Base-by-base conservation (phyloP, 1,140 invertebrate genomes). In the Portunus trituberculatus region DNA sequence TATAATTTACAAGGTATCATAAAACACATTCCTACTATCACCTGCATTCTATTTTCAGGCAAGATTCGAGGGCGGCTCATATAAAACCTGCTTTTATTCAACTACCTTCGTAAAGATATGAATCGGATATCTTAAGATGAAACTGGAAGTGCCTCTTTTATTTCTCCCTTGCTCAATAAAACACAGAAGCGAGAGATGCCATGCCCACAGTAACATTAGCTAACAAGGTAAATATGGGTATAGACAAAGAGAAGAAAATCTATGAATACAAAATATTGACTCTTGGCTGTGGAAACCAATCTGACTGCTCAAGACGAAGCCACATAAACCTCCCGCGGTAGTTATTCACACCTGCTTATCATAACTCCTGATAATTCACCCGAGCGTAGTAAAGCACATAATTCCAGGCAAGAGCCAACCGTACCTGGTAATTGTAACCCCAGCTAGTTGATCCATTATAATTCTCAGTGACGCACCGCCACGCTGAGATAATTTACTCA, bases 381-480 rank as follows among this genome's bases (percentile, higher is more conserved):
- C 25, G 12, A 76, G 29, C 89, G 52, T 39, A 52, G 45, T 52
- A 91, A 91, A 91, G 28, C 28, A 91, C 89, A 39, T 91, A 91
- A 91, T 14, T 52, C 89, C 45, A 45, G 52, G 86, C 31, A 31
- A 88, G 28, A 91, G 89, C 52, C 45, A 46, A 91, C 89, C 32
- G 45, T 39, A 29, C 52, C 28, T 48, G 28, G 45, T 91, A 91
- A 91, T 91, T 91, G 46, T 52, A 46, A 52, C 45, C 25, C 45
- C 45, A 46, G 20, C 89, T 48, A 48, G 89, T 91, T 52, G 52
- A 52, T 46, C 89, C 89, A 48, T 45, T 46, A 91, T 91, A 48
- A 91, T 91, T 91, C 89, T 91, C 89, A 52, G 52, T 52, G 89
- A 91, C 28, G 46, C 46, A 48, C 89, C 52, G 46, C 45, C 32